Conservation (phyloP, 2,888 invertebrate species). For the Meta bourneti region DNA sequence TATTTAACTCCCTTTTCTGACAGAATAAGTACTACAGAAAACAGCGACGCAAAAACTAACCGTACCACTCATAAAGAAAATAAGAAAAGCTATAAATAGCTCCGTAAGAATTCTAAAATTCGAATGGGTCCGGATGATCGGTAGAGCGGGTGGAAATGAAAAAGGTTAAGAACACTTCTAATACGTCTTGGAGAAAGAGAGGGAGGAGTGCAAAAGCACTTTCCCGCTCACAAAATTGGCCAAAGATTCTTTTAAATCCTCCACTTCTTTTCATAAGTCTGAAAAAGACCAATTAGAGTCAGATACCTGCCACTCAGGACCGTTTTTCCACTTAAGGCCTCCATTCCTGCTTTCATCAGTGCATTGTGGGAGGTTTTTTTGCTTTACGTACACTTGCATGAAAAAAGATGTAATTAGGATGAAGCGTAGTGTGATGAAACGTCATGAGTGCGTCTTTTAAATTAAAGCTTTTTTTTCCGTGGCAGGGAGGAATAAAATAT, state of each 20-base stretch:
- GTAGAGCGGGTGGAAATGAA: not conserved
- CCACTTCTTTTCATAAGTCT: constrained; percentile 66
- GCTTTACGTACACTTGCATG: not conserved
- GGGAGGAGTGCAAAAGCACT: not conserved
- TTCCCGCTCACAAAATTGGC: constrained; percentile 39
- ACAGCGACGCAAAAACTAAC: not conserved
- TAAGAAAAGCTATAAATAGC: not conserved
- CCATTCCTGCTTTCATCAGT: not conserved
- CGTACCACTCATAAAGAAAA: not conserved
- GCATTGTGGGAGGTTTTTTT: not conserved
- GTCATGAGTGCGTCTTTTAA: not conserved
- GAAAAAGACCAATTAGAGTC: constrained; percentile 64
- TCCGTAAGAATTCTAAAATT: not conserved
- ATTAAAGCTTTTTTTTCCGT: constrained; percentile 7
- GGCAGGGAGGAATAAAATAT: constrained; percentile 33
- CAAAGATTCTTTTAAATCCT: constrained; percentile 25
- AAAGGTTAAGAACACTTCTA: constrained; percentile 31
- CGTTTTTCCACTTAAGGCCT: constrained; percentile 49
- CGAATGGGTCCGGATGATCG: not conserved
- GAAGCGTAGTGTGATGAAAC: constrained; percentile 24
- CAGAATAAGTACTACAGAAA: no score
- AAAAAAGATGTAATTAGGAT: constrained; percentile 55
- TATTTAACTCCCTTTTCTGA: no score
- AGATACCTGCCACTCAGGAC: constrained; percentile 55
- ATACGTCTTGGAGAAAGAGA: not conserved